Percentiles rank a stretch among this genome's conserved stretches.
phyloP scores from a whole-genome alignment of 1,140 invertebrate genomes.

The Reticulitermes speratus region DNA sequence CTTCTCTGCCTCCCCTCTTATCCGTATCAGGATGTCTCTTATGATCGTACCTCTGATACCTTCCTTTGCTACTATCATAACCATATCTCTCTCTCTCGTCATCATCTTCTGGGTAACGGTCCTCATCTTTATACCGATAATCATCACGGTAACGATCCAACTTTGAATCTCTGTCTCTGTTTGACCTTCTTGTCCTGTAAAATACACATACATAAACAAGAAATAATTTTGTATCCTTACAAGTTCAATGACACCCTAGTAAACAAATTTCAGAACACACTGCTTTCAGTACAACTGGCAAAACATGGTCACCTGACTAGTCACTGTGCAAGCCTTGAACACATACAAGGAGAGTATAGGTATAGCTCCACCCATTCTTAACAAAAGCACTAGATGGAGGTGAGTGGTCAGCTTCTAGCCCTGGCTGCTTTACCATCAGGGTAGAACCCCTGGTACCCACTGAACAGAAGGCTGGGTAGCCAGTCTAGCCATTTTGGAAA shows the following conservation, averaged over 20 bases:
- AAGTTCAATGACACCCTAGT: background rate
- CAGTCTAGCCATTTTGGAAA: too few species aligned
- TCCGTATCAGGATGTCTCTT: background rate
- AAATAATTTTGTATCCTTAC: background rate
- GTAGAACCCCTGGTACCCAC: too few species aligned
- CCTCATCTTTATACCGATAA: background rate
- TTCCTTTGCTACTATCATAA: background rate
- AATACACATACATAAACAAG: background rate
- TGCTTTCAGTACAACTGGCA: too few species aligned
- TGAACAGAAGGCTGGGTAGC: too few species aligned
- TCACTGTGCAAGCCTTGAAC: too few species aligned
- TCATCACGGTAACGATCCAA: background rate
- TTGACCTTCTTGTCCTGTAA: background rate
- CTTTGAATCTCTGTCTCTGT: background rate
- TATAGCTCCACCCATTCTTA: too few species aligned
- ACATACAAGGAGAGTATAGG: too few species aligned
- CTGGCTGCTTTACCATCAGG: too few species aligned
- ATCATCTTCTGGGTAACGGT: background rate
- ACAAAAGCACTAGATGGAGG: too few species aligned
- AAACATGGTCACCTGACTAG: background rate
- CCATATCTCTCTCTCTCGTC: background rate
- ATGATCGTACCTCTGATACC: background rate
- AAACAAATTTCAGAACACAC: background rate
- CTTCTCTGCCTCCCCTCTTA: background rate
- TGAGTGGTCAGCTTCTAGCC: too few species aligned